Evolutionary conservation across 2,797 vertebrate species (phyloP).

Genomic region (Moxostoma hubbsi): DNA sequence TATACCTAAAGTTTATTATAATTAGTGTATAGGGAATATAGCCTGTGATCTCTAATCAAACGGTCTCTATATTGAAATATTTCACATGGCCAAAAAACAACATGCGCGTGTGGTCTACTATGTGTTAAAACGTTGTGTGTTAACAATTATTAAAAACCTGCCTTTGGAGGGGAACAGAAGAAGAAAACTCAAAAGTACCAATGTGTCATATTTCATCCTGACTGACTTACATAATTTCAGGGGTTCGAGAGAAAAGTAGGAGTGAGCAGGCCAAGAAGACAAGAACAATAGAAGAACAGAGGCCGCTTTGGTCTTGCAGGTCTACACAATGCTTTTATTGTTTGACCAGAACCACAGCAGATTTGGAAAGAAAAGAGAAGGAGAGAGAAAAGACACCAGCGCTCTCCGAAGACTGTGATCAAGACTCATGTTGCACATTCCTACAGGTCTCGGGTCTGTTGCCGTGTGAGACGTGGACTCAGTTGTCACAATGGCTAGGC

Average conservation of each 20-base stretch:
- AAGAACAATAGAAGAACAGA: slow-evolving; percentile 55
- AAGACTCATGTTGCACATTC: slow-evolving; percentile 69
- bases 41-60: slow-evolving; percentile 11
- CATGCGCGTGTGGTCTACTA: slow-evolving; percentile 56
- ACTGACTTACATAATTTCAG: slow-evolving; percentile 59
- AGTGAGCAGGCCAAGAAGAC: slow-evolving; percentile 50
- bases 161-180: slow-evolving; percentile 37
- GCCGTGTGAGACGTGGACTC: slow-evolving; percentile 52
- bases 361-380: slow-evolving; percentile 61
- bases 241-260: slow-evolving; percentile 28
- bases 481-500: slow-evolving; percentile 19
- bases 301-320: slow-evolving; percentile 57
- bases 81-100: slow-evolving; percentile 19
- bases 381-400: slow-evolving; percentile 49
- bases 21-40: slow-evolving; percentile 7
- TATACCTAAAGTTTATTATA: background rate
- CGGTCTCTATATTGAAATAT: background rate
- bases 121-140: slow-evolving; percentile 62
- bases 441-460: slow-evolving; percentile 71
- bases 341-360: slow-evolving; percentile 61
- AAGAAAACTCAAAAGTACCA: slow-evolving; percentile 45
- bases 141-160: slow-evolving; percentile 65
- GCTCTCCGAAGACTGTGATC: slow-evolving; percentile 40
- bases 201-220: slow-evolving; percentile 66
- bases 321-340: slow-evolving; percentile 70